Base-by-base conservation (phyloP, 2,888 invertebrate species). In the Parnassius smintheus region DNA sequence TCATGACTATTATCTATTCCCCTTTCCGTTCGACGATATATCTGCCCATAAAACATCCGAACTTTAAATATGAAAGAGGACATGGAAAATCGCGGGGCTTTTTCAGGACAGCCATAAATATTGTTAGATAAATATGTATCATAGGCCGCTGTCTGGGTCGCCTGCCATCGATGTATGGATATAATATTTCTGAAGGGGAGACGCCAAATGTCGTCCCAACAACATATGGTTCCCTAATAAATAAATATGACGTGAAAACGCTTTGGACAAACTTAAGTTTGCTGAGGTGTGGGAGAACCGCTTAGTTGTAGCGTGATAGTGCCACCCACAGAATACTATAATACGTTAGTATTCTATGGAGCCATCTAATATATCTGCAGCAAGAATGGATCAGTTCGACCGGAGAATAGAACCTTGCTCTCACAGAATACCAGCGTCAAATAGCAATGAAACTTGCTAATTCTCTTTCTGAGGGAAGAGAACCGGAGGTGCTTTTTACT, bases 51-150 rank as follows among this genome's bases (percentile, higher is more conserved):
- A 86, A 85, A 75, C 75, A 82, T 80, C 73, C 68, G 72, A 86
- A 88, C 80, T 90, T 89, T 86, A 89, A 89, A 89, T 87, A 87
- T 83, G 82, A 84, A 87, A 81, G 73, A 78, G 80, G 78, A 78
- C 62, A 61, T 49, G 58, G 82, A 82, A 83, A 81, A 83, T 84
- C 81, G 80, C 76, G 72, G 71, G 73, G 71, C 78, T 81, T 83
- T 89, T 82, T 83, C 79, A 77, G 76, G 73, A 71, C 71, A 68
- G 73, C 79, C 77, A 88, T 91, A 91, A 91, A 91, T 91, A 89
- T 83, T 83, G 82, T 85, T 81, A 86, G 85, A 90, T 89, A 88
- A 90, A 91, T 89, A 88, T 89, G 86, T 89, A 89, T 88, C 85
- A 84, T 85, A 86, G 87, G 78, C 81, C 84, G 78, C 75, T 85